Conservation (phyloP, 2,888 invertebrate genomes). For the Ectropis crepuscularia region DNA sequence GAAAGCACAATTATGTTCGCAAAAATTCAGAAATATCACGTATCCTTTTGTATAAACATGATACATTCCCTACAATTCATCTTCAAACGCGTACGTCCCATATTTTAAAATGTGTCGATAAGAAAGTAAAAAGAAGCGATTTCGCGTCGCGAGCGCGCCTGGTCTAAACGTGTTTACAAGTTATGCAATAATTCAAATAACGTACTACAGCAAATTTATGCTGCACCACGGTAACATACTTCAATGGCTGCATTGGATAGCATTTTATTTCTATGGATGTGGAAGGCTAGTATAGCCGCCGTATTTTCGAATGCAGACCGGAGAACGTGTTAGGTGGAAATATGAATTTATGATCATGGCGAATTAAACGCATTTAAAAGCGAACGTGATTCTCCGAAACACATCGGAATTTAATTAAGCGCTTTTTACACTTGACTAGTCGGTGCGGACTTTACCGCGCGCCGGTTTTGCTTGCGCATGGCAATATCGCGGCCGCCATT, state of each 20-base stretch:
- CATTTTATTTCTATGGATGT: slow-evolving; percentile 79
- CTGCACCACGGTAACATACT: slow-evolving; percentile 78
- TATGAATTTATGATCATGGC: slow-evolving; percentile 78
- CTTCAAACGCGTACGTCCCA: slow-evolving; percentile 52
- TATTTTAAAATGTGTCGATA: slow-evolving; percentile 60
- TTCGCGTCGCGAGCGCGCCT: slow-evolving; percentile 61
- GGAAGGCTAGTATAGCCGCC: slow-evolving; percentile 58
- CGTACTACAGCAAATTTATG: slow-evolving; percentile 79
- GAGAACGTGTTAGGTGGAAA: slow-evolving; percentile 75
- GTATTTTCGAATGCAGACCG: slow-evolving; percentile 73
- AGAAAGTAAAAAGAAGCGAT: slow-evolving; percentile 62
- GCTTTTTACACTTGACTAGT: slow-evolving; percentile 61
- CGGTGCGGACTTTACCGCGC: slow-evolving; percentile 42
- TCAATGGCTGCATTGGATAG: slow-evolving; percentile 80
- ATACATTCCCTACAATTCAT: slow-evolving; percentile 34
- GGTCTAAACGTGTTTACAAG: slow-evolving; percentile 80
- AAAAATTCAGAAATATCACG: slow-evolving; percentile 3
- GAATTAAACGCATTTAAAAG: slow-evolving; percentile 74
- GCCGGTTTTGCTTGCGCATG: slow-evolving; percentile 42
- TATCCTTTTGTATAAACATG: slow-evolving; percentile 26
- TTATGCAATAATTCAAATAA: slow-evolving; percentile 82
- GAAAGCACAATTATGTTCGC: no score
- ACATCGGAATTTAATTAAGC: slow-evolving; percentile 72
- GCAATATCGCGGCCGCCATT: slow-evolving; percentile 37
- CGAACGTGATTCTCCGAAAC: slow-evolving; percentile 61